Base-by-base conservation (phyloP, 2,888 invertebrate species). In the Leptinotarsa juncta region DNA sequence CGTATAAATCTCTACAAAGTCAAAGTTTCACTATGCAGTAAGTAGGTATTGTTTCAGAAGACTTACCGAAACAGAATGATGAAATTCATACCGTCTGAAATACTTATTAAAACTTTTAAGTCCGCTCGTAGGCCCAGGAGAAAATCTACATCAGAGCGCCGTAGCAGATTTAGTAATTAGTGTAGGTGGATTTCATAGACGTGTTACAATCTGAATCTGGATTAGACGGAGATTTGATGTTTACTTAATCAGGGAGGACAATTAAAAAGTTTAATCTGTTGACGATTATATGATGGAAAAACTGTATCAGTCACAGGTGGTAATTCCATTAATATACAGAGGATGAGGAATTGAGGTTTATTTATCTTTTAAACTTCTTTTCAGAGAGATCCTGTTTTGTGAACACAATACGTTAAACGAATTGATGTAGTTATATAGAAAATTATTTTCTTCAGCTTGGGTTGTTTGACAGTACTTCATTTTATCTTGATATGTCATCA, bases 91-190 rank as follows among this genome's bases (percentile, higher is more conserved):
- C 69, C 60, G 66, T 70, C 73, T 66, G 57, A 73, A 66, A 73
- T 73, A 70, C 73, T 73, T 73, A 70, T 70, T 70, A 73, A 70
- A 73, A 70, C 69, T 73, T 73, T 66, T 18, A n/a, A 70, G 68
- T 48, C 65, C 49, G 66, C 62, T 48, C 65, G 73, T 32, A 42
- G 53, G 49, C 57, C 23, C 14, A 15, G 15, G 57, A 57, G 57
- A 23, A 57, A 23, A 57, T 23, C 57, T 26, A 15, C 23, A 57
- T 20, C 20, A 15, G 23, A 18, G 20, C 57, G 12, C 57, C 57
- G 20, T 14, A 4, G 20, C 55, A 73, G 55, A 53, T 70, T 70
- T 66, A 70, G 66, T 70, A 73, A 73, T 73, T 70, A 73, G 57
- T 66, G 66, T 55, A 66, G 70, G 57, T 57, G 62, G 65, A 70